These are phyloP conservation scores for Pachyramphus minor DNA, from an alignment of 2,113 vertebrate genomes.

Conservation along the genomic window DNA sequence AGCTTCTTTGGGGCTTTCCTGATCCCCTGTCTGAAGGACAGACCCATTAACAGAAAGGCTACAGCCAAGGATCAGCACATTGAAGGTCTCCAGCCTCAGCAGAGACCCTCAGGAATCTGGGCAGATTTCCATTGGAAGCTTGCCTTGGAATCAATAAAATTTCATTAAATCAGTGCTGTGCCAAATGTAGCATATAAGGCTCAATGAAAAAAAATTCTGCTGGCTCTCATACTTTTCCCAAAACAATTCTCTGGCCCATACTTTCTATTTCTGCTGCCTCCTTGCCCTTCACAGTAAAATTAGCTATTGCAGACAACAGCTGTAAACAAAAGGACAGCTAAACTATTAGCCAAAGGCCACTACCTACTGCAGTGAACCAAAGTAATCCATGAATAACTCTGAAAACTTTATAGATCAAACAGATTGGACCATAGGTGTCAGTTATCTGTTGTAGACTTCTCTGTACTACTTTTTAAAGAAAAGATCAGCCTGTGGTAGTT, in stretches of 20 bases:
- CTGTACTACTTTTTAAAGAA: neutral
- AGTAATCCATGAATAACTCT: neutral
- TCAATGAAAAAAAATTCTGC: neutral
- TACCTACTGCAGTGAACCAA: neutral
- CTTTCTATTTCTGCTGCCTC: neutral
- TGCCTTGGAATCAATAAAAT: slow-evolving; percentile 54
- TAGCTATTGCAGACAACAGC: neutral
- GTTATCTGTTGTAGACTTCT: neutral
- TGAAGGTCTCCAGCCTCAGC: slow-evolving; percentile 17
- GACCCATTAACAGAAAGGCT: neutral
- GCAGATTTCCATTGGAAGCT: slow-evolving; percentile 38
- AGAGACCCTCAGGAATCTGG: slow-evolving; percentile 54
- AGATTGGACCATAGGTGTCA: neutral
- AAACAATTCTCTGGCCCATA: neutral
- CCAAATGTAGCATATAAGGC: slow-evolving; percentile 6
- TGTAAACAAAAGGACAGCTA: neutral
- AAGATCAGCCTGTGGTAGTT: neutral
- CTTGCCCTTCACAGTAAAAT: neutral
- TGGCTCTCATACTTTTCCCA: neutral
- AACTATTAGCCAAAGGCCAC: neutral
- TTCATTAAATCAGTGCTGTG: slow-evolving; percentile 31
- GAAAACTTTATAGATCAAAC: neutral
- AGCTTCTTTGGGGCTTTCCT: neutral
- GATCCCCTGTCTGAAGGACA: neutral
- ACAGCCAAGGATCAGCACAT: slow-evolving; percentile 3